Conservation (phyloP, 2,113 vertebrate genomes). For the Mus spicilegus region DNA sequence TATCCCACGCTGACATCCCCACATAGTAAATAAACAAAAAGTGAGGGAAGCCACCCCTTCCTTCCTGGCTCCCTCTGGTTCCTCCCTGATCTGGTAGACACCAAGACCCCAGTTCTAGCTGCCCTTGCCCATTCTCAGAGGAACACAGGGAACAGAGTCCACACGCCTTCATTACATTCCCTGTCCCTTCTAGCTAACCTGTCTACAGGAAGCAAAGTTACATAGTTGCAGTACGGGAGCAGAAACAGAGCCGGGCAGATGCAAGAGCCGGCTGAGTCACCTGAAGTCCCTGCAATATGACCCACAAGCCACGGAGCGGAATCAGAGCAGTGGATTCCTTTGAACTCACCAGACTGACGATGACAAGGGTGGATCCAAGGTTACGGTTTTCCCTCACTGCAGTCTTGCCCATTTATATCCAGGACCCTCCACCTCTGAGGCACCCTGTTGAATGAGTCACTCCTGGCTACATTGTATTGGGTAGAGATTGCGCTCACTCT, state of each 20-base stretch:
- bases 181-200: background rate
- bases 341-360: conserved; percentile 67
- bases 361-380: conserved; percentile 43
- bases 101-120: background rate
- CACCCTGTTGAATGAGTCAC: conserved; percentile 78
- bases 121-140: background rate
- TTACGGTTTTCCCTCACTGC: conserved; percentile 59
- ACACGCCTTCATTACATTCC: background rate
- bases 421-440: conserved; percentile 74
- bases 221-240: conserved; percentile 9
- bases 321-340: conserved; percentile 56
- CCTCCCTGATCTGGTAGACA: background rate
- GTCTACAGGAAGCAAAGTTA: conserved; percentile 2
- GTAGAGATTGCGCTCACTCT: conserved; percentile 72
- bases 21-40: background rate
- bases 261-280: conserved; percentile 39
- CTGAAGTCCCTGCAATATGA: conserved; percentile 49
- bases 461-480: conserved; percentile 78
- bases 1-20: background rate
- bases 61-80: background rate
- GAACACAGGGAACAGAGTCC: background rate
- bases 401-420: conserved; percentile 67
- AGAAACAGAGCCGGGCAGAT: background rate
- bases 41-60: background rate
- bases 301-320: background rate